Evolutionary conservation across 2,113 vertebrate species (phyloP).

Genomic region (Butorides virescens): DNA sequence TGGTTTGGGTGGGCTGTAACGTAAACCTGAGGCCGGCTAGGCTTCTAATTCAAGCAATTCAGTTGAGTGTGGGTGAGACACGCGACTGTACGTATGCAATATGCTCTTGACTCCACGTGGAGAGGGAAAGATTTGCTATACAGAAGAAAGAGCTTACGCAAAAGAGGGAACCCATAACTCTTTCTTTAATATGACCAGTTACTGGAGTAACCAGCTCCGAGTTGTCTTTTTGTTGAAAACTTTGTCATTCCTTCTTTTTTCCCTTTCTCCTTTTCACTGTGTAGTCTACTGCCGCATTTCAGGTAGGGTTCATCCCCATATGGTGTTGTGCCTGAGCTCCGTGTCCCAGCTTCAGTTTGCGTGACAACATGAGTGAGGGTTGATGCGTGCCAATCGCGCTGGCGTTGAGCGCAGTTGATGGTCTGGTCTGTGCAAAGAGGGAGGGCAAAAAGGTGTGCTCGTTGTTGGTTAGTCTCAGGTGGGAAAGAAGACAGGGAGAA

Average conservation of each 20-base stretch:
- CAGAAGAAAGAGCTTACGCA: background rate
- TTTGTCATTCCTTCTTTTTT: background rate
- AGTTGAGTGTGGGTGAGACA: background rate
- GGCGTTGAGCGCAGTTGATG: background rate
- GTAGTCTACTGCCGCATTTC: background rate
- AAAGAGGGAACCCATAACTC: background rate
- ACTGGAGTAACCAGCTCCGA: background rate
- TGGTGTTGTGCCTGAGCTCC: background rate
- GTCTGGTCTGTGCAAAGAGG: background rate
- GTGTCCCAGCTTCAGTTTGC: background rate
- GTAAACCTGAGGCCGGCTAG: background rate
- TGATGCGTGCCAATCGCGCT: background rate
- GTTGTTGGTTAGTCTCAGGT: background rate
- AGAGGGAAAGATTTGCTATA: background rate
- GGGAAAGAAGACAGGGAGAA: background rate
- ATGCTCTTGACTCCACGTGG: conserved; percentile 7
- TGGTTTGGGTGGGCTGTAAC: background rate
- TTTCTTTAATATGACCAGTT: background rate
- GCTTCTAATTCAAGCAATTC: background rate
- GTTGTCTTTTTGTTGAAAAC: background rate
- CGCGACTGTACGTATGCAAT: conserved; percentile 36
- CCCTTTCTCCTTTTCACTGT: background rate
- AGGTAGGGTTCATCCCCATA: background rate
- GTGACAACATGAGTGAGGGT: background rate
- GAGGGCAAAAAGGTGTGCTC: background rate